Conservation (phyloP, 2,797 vertebrate species). For the Paratrypauchen microcephalus region DNA sequence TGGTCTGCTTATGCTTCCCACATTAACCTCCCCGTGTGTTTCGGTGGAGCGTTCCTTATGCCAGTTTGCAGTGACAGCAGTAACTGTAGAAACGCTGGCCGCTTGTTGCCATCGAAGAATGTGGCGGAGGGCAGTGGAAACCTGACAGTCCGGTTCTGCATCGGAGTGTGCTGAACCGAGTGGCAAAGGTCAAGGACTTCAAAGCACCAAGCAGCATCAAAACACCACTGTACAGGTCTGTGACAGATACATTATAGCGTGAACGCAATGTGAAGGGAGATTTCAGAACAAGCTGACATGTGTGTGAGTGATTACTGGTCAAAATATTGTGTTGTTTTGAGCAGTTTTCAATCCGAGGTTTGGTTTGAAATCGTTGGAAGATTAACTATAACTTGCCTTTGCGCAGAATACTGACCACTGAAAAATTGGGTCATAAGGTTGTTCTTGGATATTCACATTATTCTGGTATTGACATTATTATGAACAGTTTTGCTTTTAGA, state of each 20-base stretch:
- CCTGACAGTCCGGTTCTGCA: constrained; percentile 71
- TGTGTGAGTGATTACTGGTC: constrained; percentile 20
- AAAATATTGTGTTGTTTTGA: constrained; percentile 2
- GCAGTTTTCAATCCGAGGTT: background rate
- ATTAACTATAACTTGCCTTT: no score
- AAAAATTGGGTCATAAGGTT: no score
- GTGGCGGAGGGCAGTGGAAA: constrained; percentile 59
- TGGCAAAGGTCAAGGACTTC: constrained; percentile 73
- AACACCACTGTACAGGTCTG: constrained; percentile 37
- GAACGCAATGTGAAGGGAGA: constrained; percentile 20
- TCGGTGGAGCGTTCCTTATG: constrained; percentile 19
- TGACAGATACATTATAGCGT: constrained; percentile 52
- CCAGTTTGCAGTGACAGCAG: constrained; percentile 33
- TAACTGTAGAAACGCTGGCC: constrained; percentile 40
- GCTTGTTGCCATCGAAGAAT: constrained; percentile 51
- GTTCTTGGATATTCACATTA: no score
- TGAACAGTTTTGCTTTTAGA: background rate
- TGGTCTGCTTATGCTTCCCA: no score
- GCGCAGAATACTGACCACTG: no score
- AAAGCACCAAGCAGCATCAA: constrained; percentile 65
- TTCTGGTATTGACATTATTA: background rate
- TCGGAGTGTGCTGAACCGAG: constrained; percentile 62
- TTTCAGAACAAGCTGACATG: constrained; percentile 34
- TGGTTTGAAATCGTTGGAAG: no score
- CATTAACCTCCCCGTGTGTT: background rate